Percentiles rank a stretch among this genome's conserved stretches.
Evolutionary conservation across 2,888 invertebrate genomes (phyloP).

Genomic region (Strigamia maritima): DNA sequence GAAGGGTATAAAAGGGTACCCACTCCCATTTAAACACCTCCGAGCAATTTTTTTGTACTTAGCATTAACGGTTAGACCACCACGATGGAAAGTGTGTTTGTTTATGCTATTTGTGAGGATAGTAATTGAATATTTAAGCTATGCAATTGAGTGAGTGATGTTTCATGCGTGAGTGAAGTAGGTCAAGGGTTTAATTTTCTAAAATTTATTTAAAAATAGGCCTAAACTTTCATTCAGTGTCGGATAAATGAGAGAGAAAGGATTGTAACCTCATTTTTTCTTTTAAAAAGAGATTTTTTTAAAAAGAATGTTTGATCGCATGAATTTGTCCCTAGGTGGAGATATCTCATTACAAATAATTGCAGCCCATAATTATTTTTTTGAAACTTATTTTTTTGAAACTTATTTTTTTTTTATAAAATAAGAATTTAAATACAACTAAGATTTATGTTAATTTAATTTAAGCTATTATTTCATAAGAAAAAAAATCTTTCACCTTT

Average conservation of each 20-base stretch:
- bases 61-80: slow-evolving; percentile 5
- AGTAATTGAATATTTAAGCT: slow-evolving; percentile 34
- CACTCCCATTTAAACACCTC: slow-evolving; percentile 2
- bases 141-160: slow-evolving; percentile 19
- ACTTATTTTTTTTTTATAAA: not conserved
- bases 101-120: not conserved
- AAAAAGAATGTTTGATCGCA: not conserved
- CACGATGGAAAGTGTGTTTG: slow-evolving; percentile 16
- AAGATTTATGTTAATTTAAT: no score
- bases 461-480: not conserved
- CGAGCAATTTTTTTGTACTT: not conserved
- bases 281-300: not conserved
- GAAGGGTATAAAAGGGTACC: not conserved
- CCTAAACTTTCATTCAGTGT: not conserved
- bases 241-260: not conserved
- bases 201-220: not conserved
- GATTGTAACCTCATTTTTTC: not conserved
- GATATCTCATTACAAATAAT: not conserved
- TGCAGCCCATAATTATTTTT: no score
- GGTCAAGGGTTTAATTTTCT: slow-evolving; percentile 12
- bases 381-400: not conserved
- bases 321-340: not conserved
- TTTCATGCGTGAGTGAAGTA: slow-evolving; percentile 18
- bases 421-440: no score
- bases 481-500: no score